Evolutionary conservation across 1,140 invertebrate species (phyloP), one percentile per base, ranked within the genome.

Genomic region (Cherax quadricarinatus): DNA sequence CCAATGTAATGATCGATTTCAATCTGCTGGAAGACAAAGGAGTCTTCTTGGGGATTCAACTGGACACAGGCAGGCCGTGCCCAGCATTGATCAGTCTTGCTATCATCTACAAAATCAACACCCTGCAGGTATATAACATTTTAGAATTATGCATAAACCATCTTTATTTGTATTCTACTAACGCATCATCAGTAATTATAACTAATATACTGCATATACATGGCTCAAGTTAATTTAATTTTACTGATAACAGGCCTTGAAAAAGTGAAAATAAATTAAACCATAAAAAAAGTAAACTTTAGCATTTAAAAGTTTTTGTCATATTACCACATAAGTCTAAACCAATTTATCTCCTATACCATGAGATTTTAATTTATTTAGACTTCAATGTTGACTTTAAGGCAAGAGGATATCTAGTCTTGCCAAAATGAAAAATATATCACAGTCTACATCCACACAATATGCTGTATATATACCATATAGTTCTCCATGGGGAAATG

Each of bases 1-100:
- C 98, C 98, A 95, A 97, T 96, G 94, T 99, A 99, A 96, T 98
- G 97, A 95, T 99, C 99, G 88, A 99, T 96, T 95, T 99, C 98
- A 80, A 99, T 95, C 95, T 99, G 98, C 95, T 99, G 98, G 95
- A 99, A 99, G 62, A 96, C 95, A 82, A 99, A 94, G 21, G 95
- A 95, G 94, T 98, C 97, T 91, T 95, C 96, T 73, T 95, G 94
- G 6, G 97, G 96, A 95, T 98, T 95, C 16, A 99, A 94, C 9
- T 95, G 60, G 24, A 97, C 97, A 7, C 97, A 95, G 70, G 96
- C 93, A 30, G 98, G 97, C 93, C 98, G 96, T 73, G 94, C 95
- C 96, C 96, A 97, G 85, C 95, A 9, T 30, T n/a, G 75, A 60
- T 93, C 48, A 2, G 53, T 73, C 10, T 79, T 53, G 7, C 82